Conservation (phyloP, 2,113 vertebrate species). For the Collichthys lucidus region DNA sequence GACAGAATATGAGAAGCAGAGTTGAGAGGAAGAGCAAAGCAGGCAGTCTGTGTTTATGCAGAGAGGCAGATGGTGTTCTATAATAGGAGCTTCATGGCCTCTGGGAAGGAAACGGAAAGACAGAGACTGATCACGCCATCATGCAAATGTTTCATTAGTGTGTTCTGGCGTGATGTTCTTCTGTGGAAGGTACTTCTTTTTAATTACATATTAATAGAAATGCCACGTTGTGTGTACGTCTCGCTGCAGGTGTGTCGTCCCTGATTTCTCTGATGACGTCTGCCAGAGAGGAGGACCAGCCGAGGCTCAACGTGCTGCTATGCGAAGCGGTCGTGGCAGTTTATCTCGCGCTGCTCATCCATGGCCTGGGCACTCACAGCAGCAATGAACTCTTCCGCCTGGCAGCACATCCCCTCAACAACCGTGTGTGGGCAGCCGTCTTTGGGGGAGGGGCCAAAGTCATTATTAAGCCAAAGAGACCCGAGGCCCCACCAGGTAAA, state of each 20-base stretch:
- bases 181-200: not conserved
- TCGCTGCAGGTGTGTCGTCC: constrained; percentile 91
- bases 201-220: not conserved
- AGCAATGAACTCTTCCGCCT: constrained; percentile 95
- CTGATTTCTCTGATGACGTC: constrained; percentile 93
- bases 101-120: constrained; percentile 72
- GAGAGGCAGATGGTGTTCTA: constrained; percentile 80
- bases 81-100: constrained; percentile 73
- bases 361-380: constrained; percentile 94
- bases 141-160: constrained; percentile 54
- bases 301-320: constrained; percentile 90
- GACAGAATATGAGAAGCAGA: constrained; percentile 47
- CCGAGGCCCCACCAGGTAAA: constrained; percentile 91
- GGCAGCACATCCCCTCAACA: constrained; percentile 94
- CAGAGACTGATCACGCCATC: constrained; percentile 58
- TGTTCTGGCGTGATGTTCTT: constrained; percentile 29
- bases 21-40: constrained; percentile 50
- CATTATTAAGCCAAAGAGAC: constrained; percentile 92
- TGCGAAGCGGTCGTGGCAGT: constrained; percentile 96
- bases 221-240: not conserved
- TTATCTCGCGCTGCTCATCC: constrained; percentile 94
- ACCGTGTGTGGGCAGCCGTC: constrained; percentile 97
- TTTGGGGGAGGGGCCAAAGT: constrained; percentile 96
- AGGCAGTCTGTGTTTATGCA: constrained; percentile 70
- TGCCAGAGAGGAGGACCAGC: constrained; percentile 94